Conservation (phyloP, 2,113 vertebrate species). For the Nesospiza acunhae region DNA sequence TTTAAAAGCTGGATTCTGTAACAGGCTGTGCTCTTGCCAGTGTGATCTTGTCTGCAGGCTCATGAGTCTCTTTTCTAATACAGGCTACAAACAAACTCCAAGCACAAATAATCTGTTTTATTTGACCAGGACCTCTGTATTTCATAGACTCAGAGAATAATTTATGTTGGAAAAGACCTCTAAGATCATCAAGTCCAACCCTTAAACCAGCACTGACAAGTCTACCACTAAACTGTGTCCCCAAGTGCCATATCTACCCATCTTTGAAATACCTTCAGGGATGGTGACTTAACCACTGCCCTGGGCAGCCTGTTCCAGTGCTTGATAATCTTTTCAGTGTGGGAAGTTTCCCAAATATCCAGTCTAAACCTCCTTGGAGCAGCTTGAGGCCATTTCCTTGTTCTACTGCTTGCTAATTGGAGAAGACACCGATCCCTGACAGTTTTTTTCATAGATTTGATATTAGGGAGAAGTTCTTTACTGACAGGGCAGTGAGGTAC, state of each 20-base stretch:
- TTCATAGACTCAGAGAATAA: not conserved
- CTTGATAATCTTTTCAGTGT: not conserved
- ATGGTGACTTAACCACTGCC: not conserved
- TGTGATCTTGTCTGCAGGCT: rapidly evolving
- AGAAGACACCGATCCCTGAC: rapidly evolving
- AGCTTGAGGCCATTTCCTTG: not conserved
- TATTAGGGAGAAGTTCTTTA: not conserved
- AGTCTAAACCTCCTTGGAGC: not conserved
- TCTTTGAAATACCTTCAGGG: not conserved
- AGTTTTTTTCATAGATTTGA: not conserved
- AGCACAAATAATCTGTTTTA: not conserved
- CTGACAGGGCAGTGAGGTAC: not conserved
- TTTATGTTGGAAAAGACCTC: not conserved
- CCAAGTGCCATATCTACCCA: not conserved
- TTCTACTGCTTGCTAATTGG: not conserved
- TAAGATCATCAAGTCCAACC: too few relatives aligned
- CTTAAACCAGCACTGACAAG: not conserved
- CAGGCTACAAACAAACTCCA: not conserved
- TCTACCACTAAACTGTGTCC: not conserved
- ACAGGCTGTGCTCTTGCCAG: not conserved
- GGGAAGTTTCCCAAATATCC: not conserved
- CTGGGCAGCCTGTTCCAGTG: not conserved
- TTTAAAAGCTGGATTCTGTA: not conserved
- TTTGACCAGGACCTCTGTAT: not conserved
- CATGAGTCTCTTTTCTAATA: not conserved